Percentiles rank a stretch among this genome's conserved stretches.
Conservation (phyloP, 1,140 invertebrate genomes). For the Orius laevigatus region DNA sequence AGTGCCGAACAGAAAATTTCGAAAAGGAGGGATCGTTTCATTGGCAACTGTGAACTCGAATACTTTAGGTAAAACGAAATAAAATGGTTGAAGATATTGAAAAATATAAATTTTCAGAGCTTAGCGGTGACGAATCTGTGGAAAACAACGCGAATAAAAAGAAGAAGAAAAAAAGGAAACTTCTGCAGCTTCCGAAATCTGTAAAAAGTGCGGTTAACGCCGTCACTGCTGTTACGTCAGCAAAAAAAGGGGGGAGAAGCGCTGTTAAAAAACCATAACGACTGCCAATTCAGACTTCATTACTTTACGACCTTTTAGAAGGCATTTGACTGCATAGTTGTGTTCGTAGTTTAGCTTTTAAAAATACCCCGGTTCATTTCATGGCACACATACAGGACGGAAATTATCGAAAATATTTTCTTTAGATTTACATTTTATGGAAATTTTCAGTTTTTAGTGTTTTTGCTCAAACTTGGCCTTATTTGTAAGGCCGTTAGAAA, state of each 20-base stretch:
- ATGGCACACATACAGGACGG: too few relatives aligned
- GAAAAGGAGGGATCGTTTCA: conserved; percentile 38
- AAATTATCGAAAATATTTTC: too few relatives aligned
- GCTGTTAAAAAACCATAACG: neutral
- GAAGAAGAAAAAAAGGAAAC: conserved; percentile 28
- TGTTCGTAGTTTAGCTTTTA: too few relatives aligned
- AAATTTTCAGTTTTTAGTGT: too few relatives aligned
- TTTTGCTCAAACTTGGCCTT: too few relatives aligned
- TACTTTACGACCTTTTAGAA: too few relatives aligned
- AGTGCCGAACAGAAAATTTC: conserved; percentile 33
- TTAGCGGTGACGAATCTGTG: conserved; percentile 32
- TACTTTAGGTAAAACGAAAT: conserved; percentile 19
- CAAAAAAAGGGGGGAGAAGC: conserved; percentile 3
- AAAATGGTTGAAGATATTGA: conserved; percentile 7
- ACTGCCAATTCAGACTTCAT: too few relatives aligned
- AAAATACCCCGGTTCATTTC: too few relatives aligned
- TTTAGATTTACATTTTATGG: too few relatives aligned
- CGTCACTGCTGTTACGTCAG: conserved; percentile 10
- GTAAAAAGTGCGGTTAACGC: conserved; percentile 14
- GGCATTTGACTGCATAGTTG: too few relatives aligned
- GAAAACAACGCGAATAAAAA: conserved; percentile 33
- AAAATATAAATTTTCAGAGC: conserved; percentile 28
- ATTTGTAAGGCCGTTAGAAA: too few relatives aligned
- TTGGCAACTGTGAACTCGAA: conserved; percentile 28
- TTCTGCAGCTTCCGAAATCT: conserved; percentile 12